Evolutionary conservation across 2,113 vertebrate species (phyloP).

Genomic region (Vidua macroura): DNA sequence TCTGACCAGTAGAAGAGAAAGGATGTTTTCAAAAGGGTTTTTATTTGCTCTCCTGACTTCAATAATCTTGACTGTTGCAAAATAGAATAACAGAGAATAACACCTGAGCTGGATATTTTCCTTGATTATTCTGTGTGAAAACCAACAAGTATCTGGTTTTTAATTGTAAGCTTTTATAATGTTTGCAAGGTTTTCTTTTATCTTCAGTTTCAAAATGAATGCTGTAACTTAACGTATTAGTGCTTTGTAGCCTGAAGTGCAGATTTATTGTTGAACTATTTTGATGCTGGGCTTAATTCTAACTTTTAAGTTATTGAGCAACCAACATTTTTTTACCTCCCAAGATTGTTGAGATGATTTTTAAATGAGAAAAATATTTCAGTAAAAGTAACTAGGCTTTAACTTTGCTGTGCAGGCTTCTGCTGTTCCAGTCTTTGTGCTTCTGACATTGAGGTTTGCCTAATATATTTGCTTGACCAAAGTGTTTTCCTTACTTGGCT

Average conservation of each 20-base stretch:
- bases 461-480: not conserved
- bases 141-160: not conserved
- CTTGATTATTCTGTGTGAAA: not conserved
- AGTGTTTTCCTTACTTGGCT: constrained; percentile 40
- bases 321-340: not conserved
- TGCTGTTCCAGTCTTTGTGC: not conserved
- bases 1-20: not conserved
- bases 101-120: not conserved
- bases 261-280: not conserved
- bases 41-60: not conserved
- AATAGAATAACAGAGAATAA: not conserved
- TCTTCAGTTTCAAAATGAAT: not conserved
- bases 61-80: not conserved
- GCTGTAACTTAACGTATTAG: not conserved
- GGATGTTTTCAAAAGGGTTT: not conserved
- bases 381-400: not conserved
- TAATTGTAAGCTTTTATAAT: not conserved
- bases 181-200: not conserved
- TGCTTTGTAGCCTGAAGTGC: not conserved
- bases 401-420: not conserved
- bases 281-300: not conserved
- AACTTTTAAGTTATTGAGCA: not conserved
- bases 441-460: constrained; percentile 3
- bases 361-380: not conserved
- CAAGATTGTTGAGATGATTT: not conserved